Evolutionary conservation across 1,140 invertebrate genomes (phyloP).

Genomic region (Drosophila yakuba): DNA sequence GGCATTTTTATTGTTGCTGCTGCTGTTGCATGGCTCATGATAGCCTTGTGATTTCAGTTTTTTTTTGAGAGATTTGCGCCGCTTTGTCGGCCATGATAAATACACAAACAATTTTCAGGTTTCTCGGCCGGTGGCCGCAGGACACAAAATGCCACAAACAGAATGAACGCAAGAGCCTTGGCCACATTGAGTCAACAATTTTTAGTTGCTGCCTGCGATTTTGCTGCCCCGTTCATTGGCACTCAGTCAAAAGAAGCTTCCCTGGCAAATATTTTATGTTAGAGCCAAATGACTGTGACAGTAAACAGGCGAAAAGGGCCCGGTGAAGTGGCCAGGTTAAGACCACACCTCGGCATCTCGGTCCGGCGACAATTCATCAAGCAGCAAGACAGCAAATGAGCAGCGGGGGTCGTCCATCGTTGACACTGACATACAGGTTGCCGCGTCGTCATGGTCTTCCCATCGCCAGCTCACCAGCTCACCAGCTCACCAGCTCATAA

Average conservation of each 20-base stretch:
- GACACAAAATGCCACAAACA: conserved; percentile 63
- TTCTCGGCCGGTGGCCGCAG: conserved; percentile 73
- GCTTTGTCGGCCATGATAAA: conserved; percentile 82
- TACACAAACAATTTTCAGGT: conserved; percentile 78
- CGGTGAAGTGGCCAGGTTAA: conserved; percentile 19
- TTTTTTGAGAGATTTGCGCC: conserved; percentile 66
- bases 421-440: conserved; percentile 76
- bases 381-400: conserved; percentile 72
- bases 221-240: conserved; percentile 54
- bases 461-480: conserved; percentile 12
- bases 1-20: conserved; percentile 74
- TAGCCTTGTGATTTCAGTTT: conserved; percentile 76
- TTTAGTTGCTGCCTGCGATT: conserved; percentile 21
- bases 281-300: conserved; percentile 63
- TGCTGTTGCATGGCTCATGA: conserved; percentile 43
- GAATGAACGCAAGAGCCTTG: conserved; percentile 27
- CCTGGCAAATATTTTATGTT: conserved; percentile 64
- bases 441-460: conserved; percentile 38
- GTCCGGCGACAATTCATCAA: conserved; percentile 77
- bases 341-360: conserved; percentile 71
- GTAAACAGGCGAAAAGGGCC: conserved; percentile 44
- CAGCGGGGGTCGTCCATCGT: conserved; percentile 69
- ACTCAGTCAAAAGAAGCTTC: conserved; percentile 59
- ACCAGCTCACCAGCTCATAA: background rate
- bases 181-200: conserved; percentile 66